Evolutionary conservation across 1,140 invertebrate genomes (phyloP).

Genomic region (Diuraphis noxia): DNA sequence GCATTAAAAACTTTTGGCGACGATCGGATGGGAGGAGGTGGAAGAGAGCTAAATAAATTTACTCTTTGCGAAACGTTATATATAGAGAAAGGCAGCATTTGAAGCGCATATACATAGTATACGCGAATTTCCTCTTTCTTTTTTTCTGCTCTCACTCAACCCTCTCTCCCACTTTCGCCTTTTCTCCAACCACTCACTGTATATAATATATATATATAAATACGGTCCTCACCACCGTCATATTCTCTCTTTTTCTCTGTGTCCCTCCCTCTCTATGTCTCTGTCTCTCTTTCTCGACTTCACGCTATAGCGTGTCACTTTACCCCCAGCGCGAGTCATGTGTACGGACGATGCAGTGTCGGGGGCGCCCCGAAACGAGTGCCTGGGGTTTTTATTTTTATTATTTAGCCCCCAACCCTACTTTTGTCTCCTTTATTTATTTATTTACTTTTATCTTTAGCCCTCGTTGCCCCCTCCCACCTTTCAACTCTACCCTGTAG

Average conservation of each 20-base stretch:
- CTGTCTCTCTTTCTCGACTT: background rate
- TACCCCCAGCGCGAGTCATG: background rate
- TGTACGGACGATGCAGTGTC: background rate
- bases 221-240: background rate
- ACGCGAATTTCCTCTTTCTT: background rate
- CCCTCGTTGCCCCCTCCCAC: background rate
- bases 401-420: slow-evolving; percentile 40
- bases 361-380: slow-evolving; percentile 24
- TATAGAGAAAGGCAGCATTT: background rate
- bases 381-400: slow-evolving; percentile 52
- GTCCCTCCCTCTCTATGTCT: background rate
- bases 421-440: slow-evolving; percentile 31
- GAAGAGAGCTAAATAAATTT: slow-evolving; percentile 39
- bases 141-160: background rate
- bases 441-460: slow-evolving; percentile 49
- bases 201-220: background rate
- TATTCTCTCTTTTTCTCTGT: no score
- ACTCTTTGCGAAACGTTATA: background rate
- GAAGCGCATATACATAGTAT: background rate
- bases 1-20: slow-evolving; percentile 51
- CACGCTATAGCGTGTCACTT: background rate
- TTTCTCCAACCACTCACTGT: background rate
- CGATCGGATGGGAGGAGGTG: no score
- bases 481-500: background rate
- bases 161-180: background rate